phyloP scores from a whole-genome alignment of 2,888 invertebrate genomes.

The Drepana falcataria region DNA sequence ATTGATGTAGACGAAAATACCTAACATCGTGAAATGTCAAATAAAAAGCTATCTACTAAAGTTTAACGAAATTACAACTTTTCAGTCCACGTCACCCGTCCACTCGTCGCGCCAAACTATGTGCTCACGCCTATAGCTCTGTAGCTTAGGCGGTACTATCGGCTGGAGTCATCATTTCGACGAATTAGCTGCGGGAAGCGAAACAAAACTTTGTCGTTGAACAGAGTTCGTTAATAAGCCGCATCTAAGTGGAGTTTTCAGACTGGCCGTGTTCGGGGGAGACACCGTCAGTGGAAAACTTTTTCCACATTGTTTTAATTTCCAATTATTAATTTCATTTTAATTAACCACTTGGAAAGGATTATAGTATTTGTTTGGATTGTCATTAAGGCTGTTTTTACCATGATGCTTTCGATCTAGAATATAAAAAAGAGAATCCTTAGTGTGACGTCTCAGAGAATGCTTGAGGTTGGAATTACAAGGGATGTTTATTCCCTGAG shows the following conservation, averaged over 20 bases:
- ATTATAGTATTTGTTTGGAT: too few relatives aligned
- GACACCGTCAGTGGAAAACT: slow-evolving; percentile 2
- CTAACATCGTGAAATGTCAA: too few relatives aligned
- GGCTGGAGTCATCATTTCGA: slow-evolving; percentile 16
- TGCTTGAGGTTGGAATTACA: slow-evolving; percentile 7
- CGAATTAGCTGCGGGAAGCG: slow-evolving; percentile 22
- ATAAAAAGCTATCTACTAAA: too few relatives aligned
- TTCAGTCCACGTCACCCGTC: too few relatives aligned
- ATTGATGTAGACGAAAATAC: too few relatives aligned
- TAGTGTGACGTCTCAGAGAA: not conserved
- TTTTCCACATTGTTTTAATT: slow-evolving; percentile 5
- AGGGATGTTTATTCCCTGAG: slow-evolving; percentile 9
- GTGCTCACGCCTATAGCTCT: too few relatives aligned
- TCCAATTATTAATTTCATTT: slow-evolving; percentile 2
- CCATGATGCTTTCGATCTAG: not conserved
- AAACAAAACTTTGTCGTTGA: slow-evolving; percentile 22
- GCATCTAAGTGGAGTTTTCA: slow-evolving; percentile 11
- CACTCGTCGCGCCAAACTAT: too few relatives aligned
- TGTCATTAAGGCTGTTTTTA: too few relatives aligned
- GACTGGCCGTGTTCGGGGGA: not conserved
- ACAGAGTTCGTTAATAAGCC: slow-evolving; percentile 25
- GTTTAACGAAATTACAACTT: too few relatives aligned
- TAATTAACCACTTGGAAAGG: not conserved
- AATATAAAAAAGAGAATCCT: not conserved
- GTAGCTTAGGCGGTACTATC: too few relatives aligned